Base-by-base conservation (phyloP, 2,113 vertebrate species). In the Mohoua ochrocephala region DNA sequence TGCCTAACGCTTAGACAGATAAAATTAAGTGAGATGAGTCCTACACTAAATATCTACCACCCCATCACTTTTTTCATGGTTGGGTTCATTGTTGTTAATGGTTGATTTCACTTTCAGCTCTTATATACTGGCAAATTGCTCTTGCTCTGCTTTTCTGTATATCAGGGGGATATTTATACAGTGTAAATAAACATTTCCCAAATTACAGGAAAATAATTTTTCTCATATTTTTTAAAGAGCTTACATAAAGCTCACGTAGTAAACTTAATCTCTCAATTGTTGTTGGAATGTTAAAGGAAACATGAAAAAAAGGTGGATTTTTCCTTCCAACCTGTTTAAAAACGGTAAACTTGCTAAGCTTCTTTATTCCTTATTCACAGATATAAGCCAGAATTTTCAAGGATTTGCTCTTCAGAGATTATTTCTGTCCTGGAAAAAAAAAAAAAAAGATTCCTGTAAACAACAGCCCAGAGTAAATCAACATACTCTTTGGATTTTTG, bases 51-150 rank as follows among this genome's bases (percentile, higher is more conserved):
- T 86, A 95, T 77, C 75, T 91, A 86, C 76, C 35, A 84, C 33
- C 14, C 42, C 33, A 84, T 95, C 80, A 47, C 33, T 89, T 94
- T 90, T 54, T 91, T 95, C 83, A 81, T 89, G 92, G 54, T 75
- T 86, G 69, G 39, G 65, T 93, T 94, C 56, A 63, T 91, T 93
- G 63, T 59, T 92, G 56, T 95, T 93, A 93, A 87, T 84, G 80
- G 64, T 81, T 91, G 83, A 84, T 93, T 95, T 93, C 54, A 86
- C 60, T 89, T 96, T 95, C 89, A 91, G 68, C 50, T 93, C 68
- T 89, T 89, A 59, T 28, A 83, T 19, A 35, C 27, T 23, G 37
- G 50, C 16, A 95, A 86, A 93, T 84, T 92, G 39, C 17, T 88
- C 79, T 92, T 79, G 6, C 50, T 88, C 4, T 89, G 42, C 5